A percentile compares a stretch with the other conserved stretches of the same genome.
These are phyloP conservation scores for Pocillopora grandis DNA, from an alignment of 92 coral and sea anemone species.

Conservation along the genomic window DNA sequence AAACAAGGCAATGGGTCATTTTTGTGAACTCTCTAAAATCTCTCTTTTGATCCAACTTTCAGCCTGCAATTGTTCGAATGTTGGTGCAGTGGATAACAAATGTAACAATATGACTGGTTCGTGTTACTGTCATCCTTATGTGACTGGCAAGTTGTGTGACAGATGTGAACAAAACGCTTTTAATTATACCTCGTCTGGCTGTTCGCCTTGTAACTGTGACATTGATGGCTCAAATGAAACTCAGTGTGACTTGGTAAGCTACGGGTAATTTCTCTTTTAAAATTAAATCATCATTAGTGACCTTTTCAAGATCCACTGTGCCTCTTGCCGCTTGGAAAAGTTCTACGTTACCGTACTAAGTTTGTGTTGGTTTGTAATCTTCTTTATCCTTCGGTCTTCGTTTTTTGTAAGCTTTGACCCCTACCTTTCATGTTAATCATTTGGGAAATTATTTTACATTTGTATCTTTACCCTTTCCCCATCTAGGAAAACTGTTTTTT, in stretches of 20 bases:
- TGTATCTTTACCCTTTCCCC: too few species aligned
- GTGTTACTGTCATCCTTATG: conserved; percentile 79
- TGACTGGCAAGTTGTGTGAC: conserved; percentile 72
- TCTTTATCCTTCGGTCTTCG: too few species aligned
- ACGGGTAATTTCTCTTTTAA: neutral
- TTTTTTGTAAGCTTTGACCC: too few species aligned
- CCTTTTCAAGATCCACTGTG: neutral
- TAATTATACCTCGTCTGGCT: conserved; percentile 82
- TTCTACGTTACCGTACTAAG: too few species aligned
- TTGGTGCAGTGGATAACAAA: conserved; percentile 60
- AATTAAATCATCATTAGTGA: neutral
- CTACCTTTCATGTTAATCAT: too few species aligned
- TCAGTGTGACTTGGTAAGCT: conserved; percentile 89
- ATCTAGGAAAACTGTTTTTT: too few species aligned
- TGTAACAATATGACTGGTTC: conserved; percentile 78
- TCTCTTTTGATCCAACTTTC: neutral
- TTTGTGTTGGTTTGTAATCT: too few species aligned
- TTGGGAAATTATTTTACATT: too few species aligned
- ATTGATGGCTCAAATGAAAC: conserved; percentile 57
- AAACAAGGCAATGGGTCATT: too few species aligned
- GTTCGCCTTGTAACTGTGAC: conserved; percentile 76
- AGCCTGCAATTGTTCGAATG: conserved; percentile 80
- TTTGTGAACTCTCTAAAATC: neutral
- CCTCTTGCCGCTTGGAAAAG: too few species aligned
- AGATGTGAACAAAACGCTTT: conserved; percentile 74